Base-by-base conservation (phyloP, 2,797 vertebrate species). In the Leptoclinus maculatus region DNA sequence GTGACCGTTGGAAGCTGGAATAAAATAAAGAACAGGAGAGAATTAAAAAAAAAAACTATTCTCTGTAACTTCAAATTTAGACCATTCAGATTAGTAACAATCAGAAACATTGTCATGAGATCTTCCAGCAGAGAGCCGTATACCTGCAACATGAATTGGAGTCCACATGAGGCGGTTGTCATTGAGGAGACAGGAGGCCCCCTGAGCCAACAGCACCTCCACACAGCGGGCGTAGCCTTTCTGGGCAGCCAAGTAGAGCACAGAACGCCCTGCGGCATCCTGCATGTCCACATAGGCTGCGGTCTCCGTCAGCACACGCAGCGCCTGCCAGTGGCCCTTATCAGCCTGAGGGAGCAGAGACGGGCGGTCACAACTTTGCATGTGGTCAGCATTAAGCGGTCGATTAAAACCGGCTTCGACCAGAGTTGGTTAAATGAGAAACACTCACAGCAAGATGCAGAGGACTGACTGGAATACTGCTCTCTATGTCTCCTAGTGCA, bases 371-470 rank as follows among this genome's bases (percentile, higher is more conserved):
- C 53, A 66, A 49, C 43, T 66, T 45, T 71, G 71, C 29, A 71
- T 60, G 53, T 9, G 27, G 19, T 66, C 17, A 27, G 36, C 45
- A 75, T n/a, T 9, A 54, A 58, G 8, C 77, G 49, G 60, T 56
- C n/a, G 25, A 43, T 54, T 6, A 66, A 0, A 29, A 63, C 1
- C 2, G 7, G 53, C 39, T 25, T 27, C 1, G 1, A 65, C 17
- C 2, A 71, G 9, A 54, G 14, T 16, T 7, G 9, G 9, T 32
- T 51, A 19, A 66, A 49, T 39, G 73, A 32, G 32, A 49, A 43
- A 76, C 62, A 97, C 98, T 98, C 83, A 99, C 98, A 95, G 98
- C 97, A 91, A 99, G 98, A 95, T 99, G 98, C 95, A 99, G 95
- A 83, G 98, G 97, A 93, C 98, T 99, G 92, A 98, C 96, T 72